Base-by-base conservation (phyloP, 92 coral and sea anemone species). In the Meandrina meandrites region DNA sequence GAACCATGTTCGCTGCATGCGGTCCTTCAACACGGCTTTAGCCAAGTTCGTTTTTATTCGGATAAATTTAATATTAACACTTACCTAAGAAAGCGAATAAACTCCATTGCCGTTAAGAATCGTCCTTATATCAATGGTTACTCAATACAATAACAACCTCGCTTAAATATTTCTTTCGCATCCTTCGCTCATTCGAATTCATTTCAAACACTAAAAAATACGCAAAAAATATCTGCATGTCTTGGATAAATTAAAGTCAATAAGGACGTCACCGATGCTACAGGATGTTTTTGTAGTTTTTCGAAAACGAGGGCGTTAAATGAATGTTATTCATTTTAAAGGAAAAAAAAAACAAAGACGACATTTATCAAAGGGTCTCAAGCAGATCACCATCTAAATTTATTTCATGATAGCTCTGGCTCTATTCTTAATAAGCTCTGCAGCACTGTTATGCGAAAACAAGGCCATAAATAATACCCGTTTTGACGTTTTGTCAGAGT, bases 171-270 rank as follows among this genome's bases (percentile, higher is more conserved):
- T 17, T 66, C 71, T 1, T 1, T 12, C 27, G 71, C 71, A 66
- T 66, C 71, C 14, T 66, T 14, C 5, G 12, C 30, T 0, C 6
- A 62, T 9, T 66, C 35, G 32, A 64, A 54, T 37, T 68, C 37
- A 8, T 12, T 16, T 32, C 47, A 47, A 71, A 16, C 37, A 22
- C 1, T 3, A 7, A 72, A 72, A 1, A 15, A 34, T 15, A 72
- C 0, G 48, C 48, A 0, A 73, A 73, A 17, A 19, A 36, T 22
- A 35, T 72, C n/a, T 73, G 28, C 18, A 66, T 66, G 24, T 24
- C 45, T 74, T 28, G 40, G 80, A 42, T 73, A 56, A 84, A 84
- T 84, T 62, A 32, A 82, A 48, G 28, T 31, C 31, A 79, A 18
- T 27, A 32, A 9, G 42, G 4, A 72, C 50, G 64, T 35, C 60